These are phyloP conservation scores for Dastarcus helophoroides DNA, from an alignment of 2,888 invertebrate species.

Conservation along the genomic window DNA sequence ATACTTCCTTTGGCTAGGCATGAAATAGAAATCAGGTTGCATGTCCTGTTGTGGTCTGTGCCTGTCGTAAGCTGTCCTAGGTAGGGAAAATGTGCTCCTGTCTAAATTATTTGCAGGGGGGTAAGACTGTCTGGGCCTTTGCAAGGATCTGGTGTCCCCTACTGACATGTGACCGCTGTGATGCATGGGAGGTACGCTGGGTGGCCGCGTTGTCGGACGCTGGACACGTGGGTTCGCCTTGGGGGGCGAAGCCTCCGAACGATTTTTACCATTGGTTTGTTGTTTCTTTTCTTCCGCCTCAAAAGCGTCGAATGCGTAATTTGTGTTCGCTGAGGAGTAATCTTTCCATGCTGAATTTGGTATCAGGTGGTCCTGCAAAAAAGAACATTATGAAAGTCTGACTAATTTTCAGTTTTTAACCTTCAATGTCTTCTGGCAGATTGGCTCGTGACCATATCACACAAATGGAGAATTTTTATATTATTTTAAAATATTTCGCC, in stretches of 20 bases:
- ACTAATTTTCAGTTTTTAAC: background rate
- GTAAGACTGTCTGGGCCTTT: slow-evolving; percentile 39
- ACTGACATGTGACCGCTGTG: slow-evolving; percentile 9
- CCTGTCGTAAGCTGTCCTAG: slow-evolving; percentile 48
- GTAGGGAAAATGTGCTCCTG: slow-evolving; percentile 64
- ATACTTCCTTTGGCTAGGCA: slow-evolving; percentile 89
- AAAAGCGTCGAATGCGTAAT: slow-evolving; percentile 82
- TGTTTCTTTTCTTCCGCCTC: slow-evolving; percentile 64
- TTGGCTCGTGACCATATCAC: background rate
- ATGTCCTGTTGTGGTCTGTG: slow-evolving; percentile 34
- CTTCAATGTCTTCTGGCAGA: background rate
- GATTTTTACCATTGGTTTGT: slow-evolving; percentile 24
- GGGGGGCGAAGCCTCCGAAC: slow-evolving; percentile 25
- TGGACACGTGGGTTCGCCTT: slow-evolving; percentile 19
- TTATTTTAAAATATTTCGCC: no score
- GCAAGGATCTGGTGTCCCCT: slow-evolving; percentile 51
- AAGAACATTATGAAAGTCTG: slow-evolving; percentile 1
- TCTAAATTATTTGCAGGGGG: slow-evolving; percentile 38
- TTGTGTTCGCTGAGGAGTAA: slow-evolving; percentile 70
- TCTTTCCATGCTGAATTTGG: slow-evolving; percentile 83
- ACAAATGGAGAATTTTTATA: background rate
- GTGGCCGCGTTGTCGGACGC: slow-evolving; percentile 30
- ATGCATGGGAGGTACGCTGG: slow-evolving; percentile 20
- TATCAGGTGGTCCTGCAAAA: slow-evolving; percentile 64
- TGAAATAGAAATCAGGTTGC: slow-evolving; percentile 86